These are phyloP conservation scores for Ascidia mentula DNA, from an alignment of 23 tunicate species.

Conservation along the genomic window DNA sequence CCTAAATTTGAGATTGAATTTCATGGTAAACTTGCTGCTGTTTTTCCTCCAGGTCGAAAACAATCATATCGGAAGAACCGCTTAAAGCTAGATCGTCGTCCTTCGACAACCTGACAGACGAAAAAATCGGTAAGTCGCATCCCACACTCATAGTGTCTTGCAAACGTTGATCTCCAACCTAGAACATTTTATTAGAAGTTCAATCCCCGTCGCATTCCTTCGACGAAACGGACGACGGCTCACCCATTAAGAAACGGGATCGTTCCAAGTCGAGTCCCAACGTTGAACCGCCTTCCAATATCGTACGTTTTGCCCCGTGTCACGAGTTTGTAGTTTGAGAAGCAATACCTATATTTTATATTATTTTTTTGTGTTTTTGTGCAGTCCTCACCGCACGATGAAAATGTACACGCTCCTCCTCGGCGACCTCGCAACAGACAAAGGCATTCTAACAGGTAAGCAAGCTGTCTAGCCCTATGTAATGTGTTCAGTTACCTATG, in stretches of 20 bases:
- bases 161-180: background rate
- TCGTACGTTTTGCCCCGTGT: background rate
- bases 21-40: too few relatives aligned
- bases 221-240: background rate
- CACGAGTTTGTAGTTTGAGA: background rate
- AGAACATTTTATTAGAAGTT: background rate
- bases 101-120: constrained; percentile 28
- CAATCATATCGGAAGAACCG: background rate
- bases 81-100: constrained; percentile 31
- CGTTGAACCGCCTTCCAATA: background rate
- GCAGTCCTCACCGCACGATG: background rate
- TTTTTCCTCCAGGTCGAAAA: background rate
- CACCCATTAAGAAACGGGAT: background rate
- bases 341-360: background rate
- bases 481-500: too few relatives aligned
- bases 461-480: too few relatives aligned
- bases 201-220: background rate
- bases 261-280: constrained; percentile 30
- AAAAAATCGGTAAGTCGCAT: constrained; percentile 23
- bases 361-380: background rate
- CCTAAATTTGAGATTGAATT: too few relatives aligned
- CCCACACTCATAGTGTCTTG: background rate
- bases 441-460: constrained; percentile 49
- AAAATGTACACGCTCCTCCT: constrained; percentile 21
- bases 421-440: constrained; percentile 22